A percentile compares a stretch with the other conserved stretches of the same genome.
phyloP scores from a whole-genome alignment of 2,113 vertebrate genomes.

The Lasiurus borealis region DNA sequence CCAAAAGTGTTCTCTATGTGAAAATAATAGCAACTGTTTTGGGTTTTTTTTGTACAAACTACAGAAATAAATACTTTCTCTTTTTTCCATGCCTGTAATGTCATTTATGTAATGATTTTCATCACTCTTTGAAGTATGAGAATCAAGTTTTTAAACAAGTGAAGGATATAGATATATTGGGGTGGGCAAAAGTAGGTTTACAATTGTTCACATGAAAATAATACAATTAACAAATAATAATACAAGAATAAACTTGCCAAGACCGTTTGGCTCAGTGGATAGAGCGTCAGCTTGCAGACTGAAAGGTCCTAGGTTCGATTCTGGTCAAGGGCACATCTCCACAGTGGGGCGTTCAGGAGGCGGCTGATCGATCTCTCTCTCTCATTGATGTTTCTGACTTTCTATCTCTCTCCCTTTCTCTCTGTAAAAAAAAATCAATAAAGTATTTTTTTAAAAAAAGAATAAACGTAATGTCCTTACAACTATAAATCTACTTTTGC shows the following conservation, averaged over 20 bases:
- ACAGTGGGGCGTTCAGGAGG: too few relatives aligned
- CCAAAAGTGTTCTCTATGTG: background rate
- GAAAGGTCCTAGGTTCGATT: too few relatives aligned
- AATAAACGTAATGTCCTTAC: background rate
- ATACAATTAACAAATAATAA: background rate
- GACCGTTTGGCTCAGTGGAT: too few relatives aligned
- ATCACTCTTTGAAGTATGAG: background rate
- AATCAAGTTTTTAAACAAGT: conserved; percentile 42
- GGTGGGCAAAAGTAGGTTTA: background rate
- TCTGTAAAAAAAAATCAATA: too few relatives aligned
- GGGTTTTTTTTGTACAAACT: conserved; percentile 17
- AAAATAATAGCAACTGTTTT: conserved; percentile 47
- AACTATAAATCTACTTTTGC: background rate
- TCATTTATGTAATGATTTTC: conserved; percentile 38
- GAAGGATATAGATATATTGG: background rate
- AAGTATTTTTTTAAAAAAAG: background rate
- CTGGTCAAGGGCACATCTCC: too few relatives aligned
- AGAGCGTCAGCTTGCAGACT: too few relatives aligned
- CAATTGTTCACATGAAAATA: background rate
- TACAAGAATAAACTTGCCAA: background rate
- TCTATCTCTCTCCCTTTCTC: too few relatives aligned
- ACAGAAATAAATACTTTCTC: background rate
- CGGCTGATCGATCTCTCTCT: too few relatives aligned
- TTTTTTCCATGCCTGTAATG: background rate
- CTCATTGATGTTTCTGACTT: too few relatives aligned